phyloP scores from a whole-genome alignment of 2,797 vertebrate genomes.

The Scyliorhinus canicula region DNA sequence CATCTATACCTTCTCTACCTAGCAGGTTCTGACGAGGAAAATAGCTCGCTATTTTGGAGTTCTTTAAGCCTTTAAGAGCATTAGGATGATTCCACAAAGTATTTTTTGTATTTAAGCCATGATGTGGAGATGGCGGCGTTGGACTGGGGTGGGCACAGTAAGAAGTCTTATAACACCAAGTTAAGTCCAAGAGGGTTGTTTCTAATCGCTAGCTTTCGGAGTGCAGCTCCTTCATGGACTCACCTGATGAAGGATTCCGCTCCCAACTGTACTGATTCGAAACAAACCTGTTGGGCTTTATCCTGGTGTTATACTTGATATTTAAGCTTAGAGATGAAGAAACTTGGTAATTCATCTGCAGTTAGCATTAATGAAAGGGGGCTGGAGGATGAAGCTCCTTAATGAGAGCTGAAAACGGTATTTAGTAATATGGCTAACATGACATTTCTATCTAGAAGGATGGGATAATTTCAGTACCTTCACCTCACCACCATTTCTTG shows the following conservation, averaged over 20 bases:
- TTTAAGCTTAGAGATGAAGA: neutral
- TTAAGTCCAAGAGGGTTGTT: no score
- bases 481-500: neutral
- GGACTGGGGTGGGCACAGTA: no score
- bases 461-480: neutral
- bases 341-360: neutral
- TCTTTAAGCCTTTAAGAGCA: neutral
- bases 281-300: no score
- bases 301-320: no score
- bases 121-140: no score
- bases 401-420: neutral
- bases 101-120: neutral
- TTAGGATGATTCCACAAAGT: neutral
- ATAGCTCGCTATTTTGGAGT: neutral
- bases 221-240: no score
- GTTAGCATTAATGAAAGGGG: neutral
- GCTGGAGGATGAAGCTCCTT: neutral
- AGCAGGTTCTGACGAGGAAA: neutral
- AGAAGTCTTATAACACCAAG: no score
- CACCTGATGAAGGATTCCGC: no score
- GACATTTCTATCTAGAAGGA: neutral
- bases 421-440: neutral
- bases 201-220: no score
- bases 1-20: neutral
- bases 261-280: no score